Conservation (phyloP, 1,140 invertebrate species). For the Pseudomyrmex pallidus region DNA sequence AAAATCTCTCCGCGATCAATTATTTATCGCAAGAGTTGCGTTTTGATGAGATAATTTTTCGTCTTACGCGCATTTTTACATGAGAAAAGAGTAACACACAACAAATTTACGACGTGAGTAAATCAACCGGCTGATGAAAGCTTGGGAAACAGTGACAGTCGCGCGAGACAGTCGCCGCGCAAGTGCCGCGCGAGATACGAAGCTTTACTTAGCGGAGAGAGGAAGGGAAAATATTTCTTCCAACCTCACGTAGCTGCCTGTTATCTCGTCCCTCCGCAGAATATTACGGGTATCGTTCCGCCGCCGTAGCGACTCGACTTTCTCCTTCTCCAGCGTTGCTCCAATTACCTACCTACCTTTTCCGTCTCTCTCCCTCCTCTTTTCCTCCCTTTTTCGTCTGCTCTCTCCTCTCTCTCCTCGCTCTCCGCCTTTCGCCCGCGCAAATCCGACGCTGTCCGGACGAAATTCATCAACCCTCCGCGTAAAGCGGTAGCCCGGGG, state of each 20-base stretch:
- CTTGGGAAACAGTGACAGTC: background rate
- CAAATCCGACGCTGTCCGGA: constrained; percentile 66
- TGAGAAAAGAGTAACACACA: background rate
- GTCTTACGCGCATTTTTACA: too few relatives aligned
- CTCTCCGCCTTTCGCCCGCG: constrained; percentile 28
- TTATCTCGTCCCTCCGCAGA: constrained; percentile 68
- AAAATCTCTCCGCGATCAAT: too few relatives aligned
- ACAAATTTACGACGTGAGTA: constrained; percentile 3
- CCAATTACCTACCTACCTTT: constrained; percentile 65
- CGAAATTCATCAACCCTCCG: constrained; percentile 67
- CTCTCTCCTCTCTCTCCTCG: background rate
- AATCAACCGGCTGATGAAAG: background rate
- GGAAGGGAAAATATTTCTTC: constrained; percentile 58
- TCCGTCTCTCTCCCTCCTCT: background rate
- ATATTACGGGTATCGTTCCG: constrained; percentile 69
- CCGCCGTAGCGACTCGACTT: constrained; percentile 60
- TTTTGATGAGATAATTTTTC: too few relatives aligned
- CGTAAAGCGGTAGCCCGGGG: constrained; percentile 26
- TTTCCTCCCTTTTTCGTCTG: constrained; percentile 10
- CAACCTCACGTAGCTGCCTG: constrained; percentile 59
- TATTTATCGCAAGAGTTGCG: too few relatives aligned
- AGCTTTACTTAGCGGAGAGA: constrained; percentile 59
- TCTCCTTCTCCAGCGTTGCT: constrained; percentile 59
- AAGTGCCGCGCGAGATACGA: constrained; percentile 26
- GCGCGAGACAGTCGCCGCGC: background rate